Conservation (phyloP, 1,140 invertebrate species). For the Sitophilus oryzae region DNA sequence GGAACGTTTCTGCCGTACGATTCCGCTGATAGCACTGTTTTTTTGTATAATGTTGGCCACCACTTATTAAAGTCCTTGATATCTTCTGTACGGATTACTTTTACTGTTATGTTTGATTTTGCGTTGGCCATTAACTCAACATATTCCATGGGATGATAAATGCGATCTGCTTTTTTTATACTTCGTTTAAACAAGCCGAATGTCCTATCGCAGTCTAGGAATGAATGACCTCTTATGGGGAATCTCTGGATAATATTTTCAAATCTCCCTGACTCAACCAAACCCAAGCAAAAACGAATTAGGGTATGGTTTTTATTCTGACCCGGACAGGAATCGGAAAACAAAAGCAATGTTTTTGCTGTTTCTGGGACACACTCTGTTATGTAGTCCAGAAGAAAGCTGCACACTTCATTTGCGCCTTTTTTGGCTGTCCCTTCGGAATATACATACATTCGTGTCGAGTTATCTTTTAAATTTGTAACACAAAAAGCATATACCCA, state of each 20-base stretch:
- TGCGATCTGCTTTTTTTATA: not conserved
- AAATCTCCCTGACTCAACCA: too few relatives aligned
- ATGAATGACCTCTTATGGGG: slow-evolving; percentile 1
- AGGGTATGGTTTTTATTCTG: slow-evolving; percentile 4
- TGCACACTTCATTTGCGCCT: not conserved
- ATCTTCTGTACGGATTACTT: not conserved
- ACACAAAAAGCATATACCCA: too few relatives aligned
- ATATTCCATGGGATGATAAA: slow-evolving; percentile 2
- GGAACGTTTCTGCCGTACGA: slow-evolving; percentile 1
- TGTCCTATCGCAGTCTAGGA: slow-evolving; percentile 4
- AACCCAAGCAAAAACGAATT: slow-evolving; percentile 3
- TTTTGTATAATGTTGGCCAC: slow-evolving; percentile 1
- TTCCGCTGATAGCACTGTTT: not conserved
- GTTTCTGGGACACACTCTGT: slow-evolving; percentile 1
- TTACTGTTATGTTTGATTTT: slow-evolving; percentile 2
- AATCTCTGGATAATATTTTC: slow-evolving; percentile 1
- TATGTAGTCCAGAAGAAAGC: slow-evolving; percentile 1
- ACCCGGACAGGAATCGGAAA: slow-evolving; percentile 2
- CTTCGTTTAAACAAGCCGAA: slow-evolving; percentile 1
- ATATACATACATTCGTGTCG: slow-evolving; percentile 3
- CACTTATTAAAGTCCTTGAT: slow-evolving; percentile 6
- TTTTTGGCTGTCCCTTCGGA: slow-evolving; percentile 3
- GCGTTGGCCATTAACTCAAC: slow-evolving; percentile 3
- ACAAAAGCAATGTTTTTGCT: slow-evolving; percentile 2
- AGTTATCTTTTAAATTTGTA: too few relatives aligned